Evolutionary conservation across 1,140 invertebrate species (phyloP), one percentile per base, ranked within the genome.

Genomic region (Trichogramma pretiosum): DNA sequence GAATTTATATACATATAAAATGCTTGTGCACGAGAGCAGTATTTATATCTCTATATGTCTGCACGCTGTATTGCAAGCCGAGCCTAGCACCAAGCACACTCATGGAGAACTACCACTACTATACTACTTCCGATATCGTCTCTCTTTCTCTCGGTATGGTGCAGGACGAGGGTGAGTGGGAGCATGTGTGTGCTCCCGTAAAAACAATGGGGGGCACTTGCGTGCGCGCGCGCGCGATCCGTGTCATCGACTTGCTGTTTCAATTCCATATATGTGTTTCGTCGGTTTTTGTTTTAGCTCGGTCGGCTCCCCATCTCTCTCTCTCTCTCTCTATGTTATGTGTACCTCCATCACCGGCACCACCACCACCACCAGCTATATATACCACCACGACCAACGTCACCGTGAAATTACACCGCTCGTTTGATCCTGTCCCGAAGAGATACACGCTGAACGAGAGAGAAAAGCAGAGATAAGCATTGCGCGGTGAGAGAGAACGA

Each of bases 161-260:
- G n/a, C n/a, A n/a, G n/a, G n/a, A n/a, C n/a, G n/a, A n/a, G n/a
- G n/a, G n/a, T n/a, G n/a, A n/a, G n/a, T n/a, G n/a, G n/a, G n/a
- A n/a, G 17, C 45, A 51, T 47, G 46, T 33, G 35, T 44, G 48
- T 49, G 46, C 39, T 30, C 30, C 32, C 5, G 5, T 11, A 40
- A 53, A 61, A 59, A 61, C 57, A 61, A 61, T 59, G n/a, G 46
- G 52, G 30, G 50, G 51, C 49, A 57, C 57, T 59, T 57, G 50
- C n/a, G n/a, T n/a, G n/a, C n/a, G n/a, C n/a, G n/a, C n/a, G n/a
- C n/a, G n/a, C n/a, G n/a, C 50, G 52, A 52, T 53, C 48, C 52
- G 52, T 53, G 50, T 53, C 53, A 58, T 60, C 50, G 52, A 58
- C 52, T 19, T 37, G 21, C 51, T 5, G 30, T 11, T 16, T 33